These are phyloP conservation scores for Myrmecobius fasciatus DNA, from an alignment of 2,113 vertebrate genomes.

Conservation along the genomic window DNA sequence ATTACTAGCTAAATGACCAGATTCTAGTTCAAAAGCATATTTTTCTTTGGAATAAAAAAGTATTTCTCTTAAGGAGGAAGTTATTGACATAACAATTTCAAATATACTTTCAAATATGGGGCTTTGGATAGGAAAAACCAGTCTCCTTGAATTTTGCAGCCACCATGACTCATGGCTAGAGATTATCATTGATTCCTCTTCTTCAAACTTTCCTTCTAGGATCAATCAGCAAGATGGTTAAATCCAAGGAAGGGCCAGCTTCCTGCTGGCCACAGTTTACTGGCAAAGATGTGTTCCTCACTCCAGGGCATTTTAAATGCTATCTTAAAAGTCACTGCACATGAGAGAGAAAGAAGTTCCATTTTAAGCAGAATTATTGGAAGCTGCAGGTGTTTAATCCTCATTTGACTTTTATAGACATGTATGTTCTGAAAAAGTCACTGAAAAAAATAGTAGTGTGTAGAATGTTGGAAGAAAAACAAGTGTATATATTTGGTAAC, in stretches of 20 bases:
- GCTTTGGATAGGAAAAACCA: neutral
- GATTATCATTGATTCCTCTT: neutral
- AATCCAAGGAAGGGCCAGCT: neutral
- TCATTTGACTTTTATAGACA: slow-evolving; percentile 2
- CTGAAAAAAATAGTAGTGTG: neutral
- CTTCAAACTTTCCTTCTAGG: neutral
- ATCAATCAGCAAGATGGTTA: neutral
- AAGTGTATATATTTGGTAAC: neutral
- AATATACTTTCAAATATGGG: slow-evolving; percentile 2
- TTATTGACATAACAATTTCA: neutral
- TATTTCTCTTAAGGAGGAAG: neutral
- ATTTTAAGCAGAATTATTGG: neutral
- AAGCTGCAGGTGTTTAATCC: neutral
- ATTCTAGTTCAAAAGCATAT: neutral
- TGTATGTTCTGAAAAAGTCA: slow-evolving; percentile 30
- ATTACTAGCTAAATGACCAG: neutral
- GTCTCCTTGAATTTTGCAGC: neutral
- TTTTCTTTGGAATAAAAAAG: neutral
- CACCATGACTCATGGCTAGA: neutral
- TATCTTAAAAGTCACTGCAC: neutral
- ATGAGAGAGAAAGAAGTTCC: neutral
- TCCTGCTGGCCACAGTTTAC: neutral
- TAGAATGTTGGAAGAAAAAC: neutral
- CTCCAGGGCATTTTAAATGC: neutral
- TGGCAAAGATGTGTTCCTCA: neutral